phyloP scores from a whole-genome alignment of 2,113 vertebrate species.

The Alouatta palliata region DNA sequence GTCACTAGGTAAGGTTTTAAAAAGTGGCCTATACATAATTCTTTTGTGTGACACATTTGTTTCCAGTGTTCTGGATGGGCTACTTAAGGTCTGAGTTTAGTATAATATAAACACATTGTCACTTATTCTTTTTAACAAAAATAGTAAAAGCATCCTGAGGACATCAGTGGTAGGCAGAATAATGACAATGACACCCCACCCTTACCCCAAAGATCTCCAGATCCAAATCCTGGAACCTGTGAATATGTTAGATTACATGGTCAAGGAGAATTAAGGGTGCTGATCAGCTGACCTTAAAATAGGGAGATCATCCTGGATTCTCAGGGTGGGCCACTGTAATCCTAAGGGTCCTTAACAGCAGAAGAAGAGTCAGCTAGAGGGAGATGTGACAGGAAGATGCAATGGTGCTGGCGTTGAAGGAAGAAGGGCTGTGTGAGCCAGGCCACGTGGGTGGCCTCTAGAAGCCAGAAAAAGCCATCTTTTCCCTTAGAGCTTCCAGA shows the following conservation, averaged over 20 bases:
- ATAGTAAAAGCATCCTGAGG: not conserved
- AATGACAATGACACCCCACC: too few species aligned
- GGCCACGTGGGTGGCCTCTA: not conserved
- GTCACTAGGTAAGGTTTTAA: not conserved
- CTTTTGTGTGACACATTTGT: not conserved
- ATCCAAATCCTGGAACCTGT: not conserved
- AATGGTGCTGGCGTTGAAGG: not conserved
- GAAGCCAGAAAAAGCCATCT: not conserved
- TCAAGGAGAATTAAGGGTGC: not conserved
- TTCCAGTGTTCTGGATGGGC: not conserved
- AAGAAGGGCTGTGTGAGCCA: not conserved
- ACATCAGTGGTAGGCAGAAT: not conserved
- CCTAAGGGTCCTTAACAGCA: not conserved
- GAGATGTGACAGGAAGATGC: not conserved
- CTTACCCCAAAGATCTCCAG: too few species aligned
- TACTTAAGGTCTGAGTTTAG: not conserved
- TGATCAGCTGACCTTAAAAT: not conserved
- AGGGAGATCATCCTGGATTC: not conserved
- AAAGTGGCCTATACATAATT: conserved; percentile 4
- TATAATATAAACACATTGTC: not conserved
- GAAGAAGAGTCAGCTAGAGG: not conserved
- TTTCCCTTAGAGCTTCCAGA: not conserved
- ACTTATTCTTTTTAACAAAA: not conserved
- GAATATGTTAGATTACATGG: not conserved
- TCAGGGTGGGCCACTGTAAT: not conserved